A percentile compares a stretch with the other conserved stretches of the same genome.
Evolutionary conservation across 30 jellyfish, hydroid and myxozoan genomes (phyloP).

Genomic region (Hydra vulgaris): DNA sequence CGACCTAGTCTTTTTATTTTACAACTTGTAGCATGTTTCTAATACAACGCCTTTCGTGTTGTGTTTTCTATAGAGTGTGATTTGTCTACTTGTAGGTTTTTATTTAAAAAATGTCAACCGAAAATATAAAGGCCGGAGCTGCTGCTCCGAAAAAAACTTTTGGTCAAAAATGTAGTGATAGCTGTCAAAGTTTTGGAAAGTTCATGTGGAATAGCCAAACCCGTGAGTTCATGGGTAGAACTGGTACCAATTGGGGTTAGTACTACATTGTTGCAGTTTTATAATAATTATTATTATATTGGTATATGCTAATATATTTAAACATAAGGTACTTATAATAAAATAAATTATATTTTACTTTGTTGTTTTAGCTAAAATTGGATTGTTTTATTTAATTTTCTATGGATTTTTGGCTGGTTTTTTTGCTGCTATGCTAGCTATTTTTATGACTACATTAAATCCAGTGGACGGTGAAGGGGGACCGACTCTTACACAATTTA

Average conservation of each 20-base stretch:
- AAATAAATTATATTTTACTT: too few species aligned
- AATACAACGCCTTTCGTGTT: not conserved
- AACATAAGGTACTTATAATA: too few species aligned
- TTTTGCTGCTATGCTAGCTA: slow-evolving; percentile 79
- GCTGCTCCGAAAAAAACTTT: slow-evolving; percentile 21
- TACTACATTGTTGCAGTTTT: slow-evolving; percentile 6
- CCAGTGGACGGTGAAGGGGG: slow-evolving; percentile 83
- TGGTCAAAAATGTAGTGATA: slow-evolving; percentile 42
- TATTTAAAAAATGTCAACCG: not conserved
- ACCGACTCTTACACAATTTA: slow-evolving; percentile 73
- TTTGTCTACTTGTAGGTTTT: not conserved
- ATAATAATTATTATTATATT: not conserved
- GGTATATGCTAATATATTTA: too few species aligned
- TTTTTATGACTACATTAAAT: slow-evolving; percentile 58
- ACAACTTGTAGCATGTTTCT: not conserved
- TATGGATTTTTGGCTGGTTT: slow-evolving; percentile 82
- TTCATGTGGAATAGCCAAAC: slow-evolving; percentile 69
- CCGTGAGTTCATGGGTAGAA: slow-evolving; percentile 84
- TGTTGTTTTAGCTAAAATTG: slow-evolving; percentile 81
- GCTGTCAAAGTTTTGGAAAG: slow-evolving; percentile 61
- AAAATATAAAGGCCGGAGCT: slow-evolving; percentile 18
- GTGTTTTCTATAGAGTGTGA: too few species aligned
- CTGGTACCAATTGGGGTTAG: slow-evolving; percentile 93
- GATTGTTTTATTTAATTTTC: slow-evolving; percentile 76
- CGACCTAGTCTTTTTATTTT: not conserved